These are phyloP conservation scores for Carcharodon carcharias DNA, from an alignment of 2,797 vertebrate genomes.

Conservation along the genomic window DNA sequence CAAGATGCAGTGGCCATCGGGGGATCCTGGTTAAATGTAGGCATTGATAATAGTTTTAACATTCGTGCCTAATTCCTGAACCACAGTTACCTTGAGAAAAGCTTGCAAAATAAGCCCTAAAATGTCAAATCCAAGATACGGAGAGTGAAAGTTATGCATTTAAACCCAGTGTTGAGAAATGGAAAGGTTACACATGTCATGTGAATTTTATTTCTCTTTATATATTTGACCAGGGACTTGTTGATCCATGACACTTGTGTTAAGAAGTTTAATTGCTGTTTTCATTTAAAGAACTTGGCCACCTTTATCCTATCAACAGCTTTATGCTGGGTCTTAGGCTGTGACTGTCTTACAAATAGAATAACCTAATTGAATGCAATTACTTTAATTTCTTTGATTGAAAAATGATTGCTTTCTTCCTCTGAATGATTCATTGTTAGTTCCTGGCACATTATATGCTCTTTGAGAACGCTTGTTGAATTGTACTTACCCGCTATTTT, in stretches of 20 bases:
- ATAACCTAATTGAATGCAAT: not conserved
- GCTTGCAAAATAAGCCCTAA: not conserved
- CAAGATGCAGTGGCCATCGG: not conserved
- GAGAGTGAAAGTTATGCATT: not conserved
- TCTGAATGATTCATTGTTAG: slow-evolving; percentile 43
- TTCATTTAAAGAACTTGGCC: not conserved
- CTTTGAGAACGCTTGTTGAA: slow-evolving; percentile 41
- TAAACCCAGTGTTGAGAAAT: not conserved
- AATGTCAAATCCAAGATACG: not conserved
- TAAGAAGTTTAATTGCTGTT: not conserved
- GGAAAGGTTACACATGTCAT: not conserved
- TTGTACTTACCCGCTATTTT: slow-evolving; percentile 47
- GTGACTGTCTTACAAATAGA: not conserved
- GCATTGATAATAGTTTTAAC: not conserved
- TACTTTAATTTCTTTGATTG: not conserved
- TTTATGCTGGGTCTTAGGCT: not conserved
- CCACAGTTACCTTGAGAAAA: not conserved
- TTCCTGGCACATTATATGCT: slow-evolving; percentile 43
- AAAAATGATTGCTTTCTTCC: slow-evolving; percentile 21
- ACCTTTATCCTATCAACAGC: not conserved
- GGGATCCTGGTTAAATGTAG: not conserved
- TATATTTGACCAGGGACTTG: not conserved
- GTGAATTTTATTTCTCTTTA: not conserved
- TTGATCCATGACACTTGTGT: not conserved
- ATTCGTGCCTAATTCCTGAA: not conserved